Evolutionary conservation across 2,797 vertebrate genomes (phyloP), one percentile per base, ranked within the genome.

Genomic region (Anabas testudineus): DNA sequence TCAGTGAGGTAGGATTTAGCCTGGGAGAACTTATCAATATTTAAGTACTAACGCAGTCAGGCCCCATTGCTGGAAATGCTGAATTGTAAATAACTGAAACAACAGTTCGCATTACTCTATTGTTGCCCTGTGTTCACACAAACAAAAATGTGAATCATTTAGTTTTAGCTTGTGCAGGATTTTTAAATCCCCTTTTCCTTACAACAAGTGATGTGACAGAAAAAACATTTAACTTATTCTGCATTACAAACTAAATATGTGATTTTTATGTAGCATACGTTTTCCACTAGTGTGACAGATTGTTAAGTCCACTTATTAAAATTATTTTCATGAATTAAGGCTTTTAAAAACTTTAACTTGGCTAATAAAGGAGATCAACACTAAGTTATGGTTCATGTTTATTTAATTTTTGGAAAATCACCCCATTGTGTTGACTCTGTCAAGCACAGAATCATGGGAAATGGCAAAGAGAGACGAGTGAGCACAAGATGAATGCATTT

Each of bases 11-110:
- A 0, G 24, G 9, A 10, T 72, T 67, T 47, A 76, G 58, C 76
- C 34, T 14, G 15, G 15, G 49, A 77, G 39, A 64, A 10, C 59
- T 85, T 80, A 88, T 88, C 43, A 86, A 89, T 89, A 82, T 84
- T 84, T 87, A 59, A 86, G 28, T 47, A 60, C 63, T 84, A 73
- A 69, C 14, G 61, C 77, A 78, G 39, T 54, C 48, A n/a, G 18
- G 6, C 55, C 22, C 30, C 42, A 34, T 3, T 7, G 56, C 66
- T 61, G 60, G 54, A 81, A 66, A 69, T 51, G 18, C 39, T 47
- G 66, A 57, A 72, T 26, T 45, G 26, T 55, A 73, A 67, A 63
- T 5, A 14, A 71, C 21, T 48, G 32, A 59, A 68, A 37, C 51
- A 70, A 48, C 13, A 12, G 32, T 12, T 47, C 60, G 30, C 47